These are phyloP conservation scores for Typhlichthys subterraneus DNA, from an alignment of 2,797 vertebrate genomes.

Conservation along the genomic window DNA sequence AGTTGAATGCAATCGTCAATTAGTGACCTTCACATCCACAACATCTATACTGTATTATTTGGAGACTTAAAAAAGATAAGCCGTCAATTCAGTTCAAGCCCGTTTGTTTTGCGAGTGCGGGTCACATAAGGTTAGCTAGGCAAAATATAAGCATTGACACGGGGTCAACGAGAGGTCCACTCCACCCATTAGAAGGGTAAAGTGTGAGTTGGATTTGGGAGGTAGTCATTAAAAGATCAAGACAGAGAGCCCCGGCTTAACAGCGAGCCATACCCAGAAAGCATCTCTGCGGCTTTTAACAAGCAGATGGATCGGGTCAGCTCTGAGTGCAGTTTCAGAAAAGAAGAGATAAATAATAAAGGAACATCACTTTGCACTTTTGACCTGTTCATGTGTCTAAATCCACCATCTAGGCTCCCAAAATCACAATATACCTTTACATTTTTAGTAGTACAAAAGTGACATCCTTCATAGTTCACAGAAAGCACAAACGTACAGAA, in stretches of 20 bases:
- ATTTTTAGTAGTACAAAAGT: constrained; percentile 46
- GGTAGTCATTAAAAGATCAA: constrained; percentile 62
- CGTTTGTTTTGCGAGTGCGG: constrained; percentile 15
- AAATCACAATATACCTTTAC: constrained; percentile 30
- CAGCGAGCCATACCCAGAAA: constrained; percentile 13
- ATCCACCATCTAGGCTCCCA: constrained; percentile 20
- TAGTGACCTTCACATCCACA: not conserved
- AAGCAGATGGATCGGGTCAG: constrained; percentile 19
- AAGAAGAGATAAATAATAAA: constrained; percentile 1
- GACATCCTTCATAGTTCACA: constrained; percentile 66
- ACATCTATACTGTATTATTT: not conserved
- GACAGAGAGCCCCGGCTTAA: constrained; percentile 44
- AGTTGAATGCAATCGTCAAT: not conserved
- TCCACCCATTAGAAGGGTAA: constrained; percentile 28
- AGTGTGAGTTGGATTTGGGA: constrained; percentile 51
- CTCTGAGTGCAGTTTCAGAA: constrained; percentile 28
- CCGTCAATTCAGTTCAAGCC: not conserved
- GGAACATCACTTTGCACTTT: constrained; percentile 28
- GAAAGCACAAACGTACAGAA: constrained; percentile 54
- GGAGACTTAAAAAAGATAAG: not conserved
- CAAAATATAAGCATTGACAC: not conserved
- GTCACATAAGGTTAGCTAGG: constrained; percentile 23
- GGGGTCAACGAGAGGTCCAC: constrained; percentile 17
- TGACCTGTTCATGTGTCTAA: constrained; percentile 22
- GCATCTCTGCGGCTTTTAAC: constrained; percentile 40